Evolutionary conservation across 2,888 invertebrate genomes (phyloP), one percentile per base, ranked within the genome.

Genomic region (Lycophotia porphyrea): DNA sequence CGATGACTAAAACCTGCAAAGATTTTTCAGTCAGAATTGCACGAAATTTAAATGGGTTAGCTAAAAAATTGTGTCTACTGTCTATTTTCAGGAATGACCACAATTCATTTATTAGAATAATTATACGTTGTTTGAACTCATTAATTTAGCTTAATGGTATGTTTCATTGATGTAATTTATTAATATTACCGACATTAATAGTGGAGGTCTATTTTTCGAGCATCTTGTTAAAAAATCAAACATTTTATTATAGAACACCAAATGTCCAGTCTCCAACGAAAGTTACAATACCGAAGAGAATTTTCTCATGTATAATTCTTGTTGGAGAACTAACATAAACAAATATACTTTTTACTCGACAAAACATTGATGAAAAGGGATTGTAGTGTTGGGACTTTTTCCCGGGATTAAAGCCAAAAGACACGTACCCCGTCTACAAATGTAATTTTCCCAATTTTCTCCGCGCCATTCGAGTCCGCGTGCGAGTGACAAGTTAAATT

Each of bases 381-480:
- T 78, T 27, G 27, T 49, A 49, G 36, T 65, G 44, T 61, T 52
- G 36, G 24, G 7, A 21, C 34, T 24, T 49, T 82, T 63, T 71
- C 36, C 15, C 61, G 39, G 24, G 39, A 70, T 75, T 44, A 34
- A 47, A 64, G 34, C n/a, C 11, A 52, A 44, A 11, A 47, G 5
- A 58, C 47, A 47, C 2, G 34, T 2, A 34, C 4, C 5, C 9
- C n/a, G 36, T 49, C 21, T 13, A 69, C 47, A 72, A 81, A 74
- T 71, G 27, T 39, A 34, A 68, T 71, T 55, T 71, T 42, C 27
- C 18, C 34, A 65, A 81, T 78, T 69, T 65, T 49, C 68, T 60
- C 34, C 5, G 60, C 44, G 70, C 27, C 13, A 24, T 21, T 44
- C 36, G 3, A 34, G 42, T 63, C 5, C 15, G 44, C 15, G 27